A percentile compares a stretch with the other conserved stretches of the same genome.
These are phyloP conservation scores for Cavia porcellus DNA, from an alignment of 2,113 vertebrate genomes.

Conservation along the genomic window DNA sequence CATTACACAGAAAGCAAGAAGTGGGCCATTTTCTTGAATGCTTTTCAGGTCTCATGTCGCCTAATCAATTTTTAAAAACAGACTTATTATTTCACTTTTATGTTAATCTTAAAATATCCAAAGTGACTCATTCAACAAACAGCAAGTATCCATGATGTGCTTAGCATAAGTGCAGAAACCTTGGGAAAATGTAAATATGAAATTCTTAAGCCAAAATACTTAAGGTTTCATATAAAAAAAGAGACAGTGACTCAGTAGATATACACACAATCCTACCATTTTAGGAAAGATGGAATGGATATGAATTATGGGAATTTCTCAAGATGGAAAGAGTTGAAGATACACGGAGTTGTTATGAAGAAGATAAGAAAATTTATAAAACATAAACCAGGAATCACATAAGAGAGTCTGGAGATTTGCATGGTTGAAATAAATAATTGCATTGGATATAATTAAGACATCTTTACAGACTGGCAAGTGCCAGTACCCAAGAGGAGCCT, in stretches of 20 bases:
- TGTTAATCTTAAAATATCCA: conserved; percentile 41
- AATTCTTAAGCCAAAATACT: not conserved
- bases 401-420: not conserved
- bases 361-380: not conserved
- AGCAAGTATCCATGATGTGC: not conserved
- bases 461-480: not conserved
- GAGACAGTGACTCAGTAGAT: not conserved
- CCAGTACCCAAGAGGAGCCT: not conserved
- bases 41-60: conserved; percentile 8
- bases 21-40: conserved; percentile 51
- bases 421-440: not conserved
- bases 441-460: not conserved
- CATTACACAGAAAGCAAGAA: conserved; percentile 62
- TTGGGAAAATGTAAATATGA: not conserved
- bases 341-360: not conserved
- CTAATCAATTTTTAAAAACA: conserved; percentile 47
- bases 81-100: conserved; percentile 4
- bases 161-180: not conserved
- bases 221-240: not conserved
- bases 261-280: not conserved
- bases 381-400: not conserved
- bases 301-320: not conserved
- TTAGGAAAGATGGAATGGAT: not conserved
- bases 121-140: not conserved
- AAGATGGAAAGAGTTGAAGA: not conserved